A percentile compares a stretch with the other conserved stretches of the same genome.
These are phyloP conservation scores for Leptoclinus maculatus DNA, from an alignment of 2,797 vertebrate species.

Conservation along the genomic window DNA sequence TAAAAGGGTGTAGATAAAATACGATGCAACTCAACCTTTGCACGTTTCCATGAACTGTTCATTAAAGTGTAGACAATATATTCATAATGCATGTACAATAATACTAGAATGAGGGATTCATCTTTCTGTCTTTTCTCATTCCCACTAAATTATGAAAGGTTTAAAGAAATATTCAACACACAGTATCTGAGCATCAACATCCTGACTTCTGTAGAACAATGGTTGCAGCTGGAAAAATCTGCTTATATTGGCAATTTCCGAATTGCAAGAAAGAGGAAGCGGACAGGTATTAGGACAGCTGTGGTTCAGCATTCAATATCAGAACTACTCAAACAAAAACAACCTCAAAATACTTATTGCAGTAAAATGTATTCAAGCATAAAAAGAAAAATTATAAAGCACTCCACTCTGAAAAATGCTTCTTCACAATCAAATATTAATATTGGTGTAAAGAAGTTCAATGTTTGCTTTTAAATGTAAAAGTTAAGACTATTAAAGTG, in stretches of 20 bases:
- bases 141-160: background rate
- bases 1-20: background rate
- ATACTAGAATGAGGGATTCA: background rate
- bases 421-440: background rate
- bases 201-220: background rate
- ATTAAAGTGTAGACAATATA: background rate
- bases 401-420: background rate
- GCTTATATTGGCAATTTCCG: background rate
- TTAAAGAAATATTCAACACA: background rate
- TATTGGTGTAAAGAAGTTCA: background rate
- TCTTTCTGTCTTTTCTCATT: background rate
- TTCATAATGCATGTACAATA: background rate
- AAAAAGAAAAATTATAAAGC: too few relatives aligned
- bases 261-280: constrained; percentile 32
- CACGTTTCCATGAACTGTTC: background rate
- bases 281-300: fast-evolving
- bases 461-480: background rate
- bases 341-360: background rate
- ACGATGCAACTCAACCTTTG: background rate
- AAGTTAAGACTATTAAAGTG: background rate
- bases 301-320: background rate
- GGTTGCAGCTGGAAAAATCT: background rate
- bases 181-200: background rate
- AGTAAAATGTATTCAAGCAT: background rate
- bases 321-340: too few relatives aligned